Evolutionary conservation across 2,888 invertebrate species (phyloP).

Genomic region (Plagodis dolabraria): DNA sequence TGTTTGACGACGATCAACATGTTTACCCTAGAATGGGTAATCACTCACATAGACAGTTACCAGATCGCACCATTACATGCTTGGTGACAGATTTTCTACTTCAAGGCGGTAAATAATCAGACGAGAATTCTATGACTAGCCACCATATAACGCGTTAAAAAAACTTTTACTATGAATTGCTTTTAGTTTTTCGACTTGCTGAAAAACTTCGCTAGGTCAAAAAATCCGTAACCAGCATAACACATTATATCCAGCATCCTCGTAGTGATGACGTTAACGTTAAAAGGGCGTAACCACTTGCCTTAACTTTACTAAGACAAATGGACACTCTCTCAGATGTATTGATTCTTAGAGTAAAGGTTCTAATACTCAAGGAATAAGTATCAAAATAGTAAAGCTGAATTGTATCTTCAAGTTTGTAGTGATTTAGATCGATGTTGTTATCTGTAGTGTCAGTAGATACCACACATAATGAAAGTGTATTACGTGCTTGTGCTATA

Average conservation of each 20-base stretch:
- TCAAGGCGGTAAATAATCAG: no score
- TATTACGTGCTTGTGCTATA: background rate
- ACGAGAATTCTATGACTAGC: no score
- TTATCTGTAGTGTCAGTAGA: constrained; percentile 9
- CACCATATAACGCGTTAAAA: no score
- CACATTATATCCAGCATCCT: constrained; percentile 3
- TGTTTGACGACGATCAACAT: no score
- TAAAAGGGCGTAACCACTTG: constrained; percentile 61
- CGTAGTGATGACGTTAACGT: constrained; percentile 57
- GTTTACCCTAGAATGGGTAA: no score
- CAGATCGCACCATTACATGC: no score
- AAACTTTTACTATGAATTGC: no score
- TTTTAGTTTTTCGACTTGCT: no score
- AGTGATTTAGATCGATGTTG: constrained; percentile 15
- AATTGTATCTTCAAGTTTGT: background rate
- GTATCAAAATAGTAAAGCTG: constrained; percentile 9
- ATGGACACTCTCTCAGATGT: constrained; percentile 42
- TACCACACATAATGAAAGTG: constrained; percentile 5
- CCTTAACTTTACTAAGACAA: constrained; percentile 62
- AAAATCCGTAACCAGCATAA: no score
- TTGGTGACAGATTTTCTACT: no score
- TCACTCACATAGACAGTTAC: no score
- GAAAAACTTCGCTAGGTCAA: no score
- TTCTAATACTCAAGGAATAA: constrained; percentile 7
- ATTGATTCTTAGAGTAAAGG: background rate